Evolutionary conservation across 2,113 vertebrate genomes (phyloP).

Genomic region (Romanogobio albipinnatus): DNA sequence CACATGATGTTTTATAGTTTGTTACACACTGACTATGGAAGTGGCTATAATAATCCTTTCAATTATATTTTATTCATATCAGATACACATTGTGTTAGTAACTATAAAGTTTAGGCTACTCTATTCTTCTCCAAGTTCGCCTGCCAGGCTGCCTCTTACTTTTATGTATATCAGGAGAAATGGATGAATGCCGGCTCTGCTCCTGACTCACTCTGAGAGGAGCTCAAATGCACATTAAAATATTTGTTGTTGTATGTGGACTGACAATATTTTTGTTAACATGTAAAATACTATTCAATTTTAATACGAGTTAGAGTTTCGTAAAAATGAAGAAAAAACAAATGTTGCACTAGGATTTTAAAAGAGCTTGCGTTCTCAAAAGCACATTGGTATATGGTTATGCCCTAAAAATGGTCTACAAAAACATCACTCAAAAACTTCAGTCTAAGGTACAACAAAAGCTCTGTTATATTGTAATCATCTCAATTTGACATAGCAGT

Average conservation of each 20-base stretch:
- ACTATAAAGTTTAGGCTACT: too few relatives aligned
- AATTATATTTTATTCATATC: too few relatives aligned
- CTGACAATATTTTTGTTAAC: neutral
- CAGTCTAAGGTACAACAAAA: neutral
- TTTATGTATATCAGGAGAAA: too few relatives aligned
- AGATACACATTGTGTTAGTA: too few relatives aligned
- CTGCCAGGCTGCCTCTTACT: too few relatives aligned
- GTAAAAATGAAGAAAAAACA: neutral
- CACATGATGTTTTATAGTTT: too few relatives aligned
- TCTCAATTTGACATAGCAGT: neutral
- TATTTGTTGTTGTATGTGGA: neutral
- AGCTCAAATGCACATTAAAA: neutral
- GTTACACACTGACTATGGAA: too few relatives aligned
- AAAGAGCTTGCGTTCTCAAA: neutral
- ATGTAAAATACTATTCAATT: neutral
- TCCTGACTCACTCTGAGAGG: neutral
- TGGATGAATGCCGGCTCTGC: too few relatives aligned
- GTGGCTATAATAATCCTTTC: too few relatives aligned
- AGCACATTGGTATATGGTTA: neutral
- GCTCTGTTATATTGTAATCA: neutral
- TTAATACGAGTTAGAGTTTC: conserved; percentile 40
- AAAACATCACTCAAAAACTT: neutral
- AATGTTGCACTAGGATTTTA: neutral
- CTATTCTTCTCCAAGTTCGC: too few relatives aligned
- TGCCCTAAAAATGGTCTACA: neutral